These are phyloP conservation scores for Scotopteryx bipunctaria DNA, from an alignment of 2,888 invertebrate species.

Conservation along the genomic window DNA sequence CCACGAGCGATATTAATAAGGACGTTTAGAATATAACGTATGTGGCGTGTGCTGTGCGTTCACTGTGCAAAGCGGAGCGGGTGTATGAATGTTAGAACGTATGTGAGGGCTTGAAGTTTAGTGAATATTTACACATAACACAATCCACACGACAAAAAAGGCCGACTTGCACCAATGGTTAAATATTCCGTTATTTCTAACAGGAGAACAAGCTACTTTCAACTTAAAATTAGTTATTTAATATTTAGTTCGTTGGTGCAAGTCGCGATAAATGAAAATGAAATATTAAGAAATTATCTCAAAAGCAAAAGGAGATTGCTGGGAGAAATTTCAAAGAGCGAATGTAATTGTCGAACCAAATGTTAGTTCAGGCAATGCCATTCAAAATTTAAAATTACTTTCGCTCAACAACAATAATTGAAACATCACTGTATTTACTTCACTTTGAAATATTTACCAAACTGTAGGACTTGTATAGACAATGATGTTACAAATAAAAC, in stretches of 20 bases:
- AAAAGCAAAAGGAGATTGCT: conserved; percentile 1
- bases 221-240: neutral
- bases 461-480: too few species aligned
- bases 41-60: conserved; percentile 74
- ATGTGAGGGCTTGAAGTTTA: conserved; percentile 39
- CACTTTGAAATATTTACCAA: too few species aligned
- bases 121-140: conserved; percentile 67
- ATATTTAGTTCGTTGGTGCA: neutral
- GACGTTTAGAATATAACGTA: conserved; percentile 57
- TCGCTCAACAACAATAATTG: neutral
- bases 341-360: conserved; percentile 7
- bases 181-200: neutral
- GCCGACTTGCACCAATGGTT: neutral
- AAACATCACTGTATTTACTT: conserved; percentile 14
- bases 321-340: conserved; percentile 15
- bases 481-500: too few species aligned
- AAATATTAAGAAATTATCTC: conserved; percentile 4
- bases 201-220: neutral
- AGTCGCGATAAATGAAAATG: neutral
- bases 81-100: conserved; percentile 60
- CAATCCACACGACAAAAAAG: conserved; percentile 58
- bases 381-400: neutral
- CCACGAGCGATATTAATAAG: conserved; percentile 33
- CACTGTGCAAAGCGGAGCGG: conserved; percentile 66
- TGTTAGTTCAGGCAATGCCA: neutral